Conservation (phyloP, 2,888 invertebrate species). For the Pachliopta kotzebuea region DNA sequence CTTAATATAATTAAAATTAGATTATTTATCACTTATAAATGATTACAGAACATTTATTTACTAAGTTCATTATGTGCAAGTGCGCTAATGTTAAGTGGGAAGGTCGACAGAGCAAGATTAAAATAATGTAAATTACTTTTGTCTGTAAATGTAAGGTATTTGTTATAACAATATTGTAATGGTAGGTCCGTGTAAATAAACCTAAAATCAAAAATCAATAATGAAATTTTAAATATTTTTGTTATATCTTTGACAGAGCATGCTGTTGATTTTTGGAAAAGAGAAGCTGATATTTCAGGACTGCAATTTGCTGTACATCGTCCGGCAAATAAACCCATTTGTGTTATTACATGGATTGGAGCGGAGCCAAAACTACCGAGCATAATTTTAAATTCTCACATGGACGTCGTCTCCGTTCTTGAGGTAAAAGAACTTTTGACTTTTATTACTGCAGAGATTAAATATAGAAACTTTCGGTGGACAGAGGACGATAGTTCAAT, state of each 20-base stretch:
- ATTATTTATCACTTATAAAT: neutral
- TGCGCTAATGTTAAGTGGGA: neutral
- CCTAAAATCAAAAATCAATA: too few species aligned
- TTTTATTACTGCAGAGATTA: neutral
- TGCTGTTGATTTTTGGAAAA: conserved; percentile 86
- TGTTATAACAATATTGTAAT: neutral
- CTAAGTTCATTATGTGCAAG: neutral
- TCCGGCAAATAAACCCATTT: conserved; percentile 60
- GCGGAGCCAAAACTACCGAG: conserved; percentile 84
- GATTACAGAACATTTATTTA: neutral
- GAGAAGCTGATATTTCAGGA: conserved; percentile 84
- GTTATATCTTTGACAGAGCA: conserved; percentile 69
- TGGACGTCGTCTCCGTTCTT: conserved; percentile 96
- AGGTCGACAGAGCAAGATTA: conserved; percentile 7
- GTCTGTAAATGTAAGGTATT: neutral
- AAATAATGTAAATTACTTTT: neutral
- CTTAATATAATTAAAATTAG: too few species aligned
- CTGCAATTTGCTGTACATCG: conserved; percentile 82
- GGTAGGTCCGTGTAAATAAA: neutral
- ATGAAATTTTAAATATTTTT: neutral
- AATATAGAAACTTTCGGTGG: too few species aligned
- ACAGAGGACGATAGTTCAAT: too few species aligned
- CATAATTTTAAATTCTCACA: conserved; percentile 94
- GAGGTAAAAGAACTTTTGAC: conserved; percentile 72
- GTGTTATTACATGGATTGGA: conserved; percentile 87